Evolutionary conservation across 2,113 vertebrate genomes (phyloP).

Genomic region (Syrrhaptes paradoxus): DNA sequence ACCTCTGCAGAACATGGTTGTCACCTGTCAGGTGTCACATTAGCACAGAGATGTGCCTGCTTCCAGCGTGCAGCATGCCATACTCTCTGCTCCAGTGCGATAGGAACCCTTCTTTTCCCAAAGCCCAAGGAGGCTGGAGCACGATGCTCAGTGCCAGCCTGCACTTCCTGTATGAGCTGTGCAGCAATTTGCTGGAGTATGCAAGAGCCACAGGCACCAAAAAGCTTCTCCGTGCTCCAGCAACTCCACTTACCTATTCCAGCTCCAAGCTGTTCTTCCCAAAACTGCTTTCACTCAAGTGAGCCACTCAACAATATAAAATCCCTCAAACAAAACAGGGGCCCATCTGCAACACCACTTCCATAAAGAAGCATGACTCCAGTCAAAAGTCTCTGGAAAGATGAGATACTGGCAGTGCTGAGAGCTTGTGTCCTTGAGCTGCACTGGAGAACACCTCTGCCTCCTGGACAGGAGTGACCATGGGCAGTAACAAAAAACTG

Average conservation of each 20-base stretch:
- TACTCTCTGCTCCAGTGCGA: background rate
- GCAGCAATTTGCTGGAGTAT: background rate
- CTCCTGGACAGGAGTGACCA: background rate
- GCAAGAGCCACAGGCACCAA: background rate
- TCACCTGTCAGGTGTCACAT: background rate
- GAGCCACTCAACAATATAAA: background rate
- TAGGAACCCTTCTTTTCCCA: background rate
- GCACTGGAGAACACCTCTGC: background rate
- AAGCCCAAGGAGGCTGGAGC: background rate
- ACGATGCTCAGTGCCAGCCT: rapidly evolving
- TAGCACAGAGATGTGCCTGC: background rate
- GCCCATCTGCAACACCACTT: background rate
- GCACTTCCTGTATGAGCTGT: rapidly evolving
- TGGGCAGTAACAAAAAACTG: background rate
- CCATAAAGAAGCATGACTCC: background rate
- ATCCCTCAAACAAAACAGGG: background rate
- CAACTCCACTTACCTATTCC: background rate
- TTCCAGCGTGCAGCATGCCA: rapidly evolving
- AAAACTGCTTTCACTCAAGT: background rate
- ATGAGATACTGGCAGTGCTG: background rate
- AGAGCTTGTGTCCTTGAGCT: background rate
- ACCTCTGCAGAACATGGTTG: background rate
- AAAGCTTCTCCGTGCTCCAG: background rate
- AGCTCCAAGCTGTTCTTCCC: background rate
- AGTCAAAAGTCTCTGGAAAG: background rate